Evolutionary conservation across 1,140 invertebrate species (phyloP).

Genomic region (Lanistes nyassanus): DNA sequence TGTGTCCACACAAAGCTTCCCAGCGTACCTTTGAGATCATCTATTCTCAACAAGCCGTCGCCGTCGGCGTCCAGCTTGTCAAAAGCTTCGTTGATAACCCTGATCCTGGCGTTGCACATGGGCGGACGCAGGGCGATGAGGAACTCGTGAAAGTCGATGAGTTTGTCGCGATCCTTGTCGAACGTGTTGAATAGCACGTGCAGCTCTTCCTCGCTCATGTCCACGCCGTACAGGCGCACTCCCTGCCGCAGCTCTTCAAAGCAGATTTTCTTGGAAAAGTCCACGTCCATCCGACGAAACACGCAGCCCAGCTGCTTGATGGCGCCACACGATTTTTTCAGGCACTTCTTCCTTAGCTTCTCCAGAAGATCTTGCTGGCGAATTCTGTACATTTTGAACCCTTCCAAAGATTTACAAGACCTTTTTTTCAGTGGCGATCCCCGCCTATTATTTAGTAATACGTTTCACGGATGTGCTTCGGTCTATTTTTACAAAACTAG

Average conservation of each 20-base stretch:
- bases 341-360: conserved; percentile 36
- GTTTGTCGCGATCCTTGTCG: conserved; percentile 48
- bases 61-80: conserved; percentile 87
- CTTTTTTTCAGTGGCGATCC: too few species aligned
- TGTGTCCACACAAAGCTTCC: too few species aligned
- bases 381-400: not conserved
- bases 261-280: conserved; percentile 54
- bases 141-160: conserved; percentile 59
- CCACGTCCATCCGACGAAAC: conserved; percentile 54
- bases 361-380: conserved; percentile 6
- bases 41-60: conserved; percentile 84
- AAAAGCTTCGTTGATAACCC: conserved; percentile 85
- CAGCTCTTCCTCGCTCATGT: conserved; percentile 44
- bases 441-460: too few species aligned
- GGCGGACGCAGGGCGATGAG: conserved; percentile 74
- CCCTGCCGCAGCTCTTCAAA: conserved; percentile 51
- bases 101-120: conserved; percentile 78
- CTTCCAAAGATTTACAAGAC: too few species aligned
- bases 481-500: too few species aligned
- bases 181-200: conserved; percentile 47
- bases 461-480: too few species aligned
- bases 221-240: conserved; percentile 42
- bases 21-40: conserved; percentile 78
- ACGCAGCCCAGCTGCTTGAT: conserved; percentile 50
- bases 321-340: conserved; percentile 40